These are phyloP conservation scores for Caprella mutica DNA, from an alignment of 2,888 invertebrate species.

Conservation along the genomic window DNA sequence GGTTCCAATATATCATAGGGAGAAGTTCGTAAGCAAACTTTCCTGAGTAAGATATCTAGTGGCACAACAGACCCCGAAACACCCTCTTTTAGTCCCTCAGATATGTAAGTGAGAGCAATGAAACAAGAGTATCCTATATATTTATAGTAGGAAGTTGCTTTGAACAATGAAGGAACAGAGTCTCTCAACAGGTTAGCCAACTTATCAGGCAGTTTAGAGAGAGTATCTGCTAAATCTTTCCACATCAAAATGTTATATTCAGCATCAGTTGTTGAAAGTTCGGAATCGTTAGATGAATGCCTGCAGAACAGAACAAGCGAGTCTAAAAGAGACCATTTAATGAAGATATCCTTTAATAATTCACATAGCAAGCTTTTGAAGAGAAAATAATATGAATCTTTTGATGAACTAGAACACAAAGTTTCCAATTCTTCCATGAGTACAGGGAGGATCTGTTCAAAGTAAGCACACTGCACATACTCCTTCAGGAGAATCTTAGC, in stretches of 20 bases:
- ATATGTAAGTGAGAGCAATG: conserved; percentile 16
- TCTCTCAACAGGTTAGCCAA: conserved; percentile 21
- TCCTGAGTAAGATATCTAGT: conserved; percentile 16
- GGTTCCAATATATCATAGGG: neutral
- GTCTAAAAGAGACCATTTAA: no score
- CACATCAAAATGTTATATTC: conserved; percentile 7
- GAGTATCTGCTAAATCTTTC: conserved; percentile 17
- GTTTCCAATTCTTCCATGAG: neutral
- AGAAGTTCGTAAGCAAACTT: neutral
- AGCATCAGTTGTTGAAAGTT: no score
- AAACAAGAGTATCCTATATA: conserved; percentile 18
- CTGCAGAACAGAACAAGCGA: no score
- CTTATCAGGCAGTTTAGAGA: conserved; percentile 26
- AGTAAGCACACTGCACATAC: neutral
- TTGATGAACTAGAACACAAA: no score
- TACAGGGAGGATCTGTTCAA: neutral
- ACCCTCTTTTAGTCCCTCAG: conserved; percentile 18
- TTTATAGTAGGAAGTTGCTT: conserved; percentile 14
- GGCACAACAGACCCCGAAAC: conserved; percentile 15
- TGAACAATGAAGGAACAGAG: conserved; percentile 9
- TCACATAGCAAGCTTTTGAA: neutral
- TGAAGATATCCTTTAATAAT: no score
- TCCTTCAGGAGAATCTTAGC: neutral
- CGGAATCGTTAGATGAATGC: no score
- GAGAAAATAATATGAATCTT: no score